These are phyloP conservation scores for Bradysia coprophila DNA, from an alignment of 1,140 invertebrate species.

Conservation along the genomic window DNA sequence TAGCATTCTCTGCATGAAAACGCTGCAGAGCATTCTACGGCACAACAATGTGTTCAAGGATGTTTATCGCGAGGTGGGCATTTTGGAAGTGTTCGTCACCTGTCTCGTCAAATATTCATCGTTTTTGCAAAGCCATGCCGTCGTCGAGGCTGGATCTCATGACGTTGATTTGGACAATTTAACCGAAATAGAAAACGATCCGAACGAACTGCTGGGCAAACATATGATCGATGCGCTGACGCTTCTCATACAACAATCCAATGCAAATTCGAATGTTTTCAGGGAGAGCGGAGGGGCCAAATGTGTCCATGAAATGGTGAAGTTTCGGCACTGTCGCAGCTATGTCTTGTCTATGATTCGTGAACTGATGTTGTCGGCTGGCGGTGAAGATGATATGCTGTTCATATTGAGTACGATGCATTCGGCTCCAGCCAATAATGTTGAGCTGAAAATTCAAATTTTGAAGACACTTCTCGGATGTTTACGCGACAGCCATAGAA, in stretches of 20 bases:
- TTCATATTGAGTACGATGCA: slow-evolving; percentile 82
- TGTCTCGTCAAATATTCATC: slow-evolving; percentile 74
- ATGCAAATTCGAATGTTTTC: slow-evolving; percentile 80
- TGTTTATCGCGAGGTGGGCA: slow-evolving; percentile 93
- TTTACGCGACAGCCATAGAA: slow-evolving; percentile 84
- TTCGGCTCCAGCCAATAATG: slow-evolving; percentile 54
- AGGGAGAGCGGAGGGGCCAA: slow-evolving; percentile 81
- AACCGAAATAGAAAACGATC: slow-evolving; percentile 26
- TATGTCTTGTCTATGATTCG: slow-evolving; percentile 62
- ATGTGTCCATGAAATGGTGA: slow-evolving; percentile 78
- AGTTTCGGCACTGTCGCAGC: slow-evolving; percentile 63
- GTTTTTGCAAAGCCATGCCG: slow-evolving; percentile 41
- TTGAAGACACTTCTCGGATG: slow-evolving; percentile 75
- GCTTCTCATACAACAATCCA: slow-evolving; percentile 56
- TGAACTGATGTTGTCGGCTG: slow-evolving; percentile 74
- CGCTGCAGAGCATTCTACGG: slow-evolving; percentile 68
- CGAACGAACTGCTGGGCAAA: slow-evolving; percentile 55
- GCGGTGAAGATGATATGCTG: slow-evolving; percentile 90
- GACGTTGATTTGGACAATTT: slow-evolving; percentile 8
- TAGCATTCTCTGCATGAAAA: slow-evolving; percentile 77
- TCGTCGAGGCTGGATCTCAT: slow-evolving; percentile 10
- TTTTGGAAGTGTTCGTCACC: slow-evolving; percentile 92
- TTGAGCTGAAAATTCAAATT: slow-evolving; percentile 78
- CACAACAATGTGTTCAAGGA: slow-evolving; percentile 91
- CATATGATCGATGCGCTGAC: slow-evolving; percentile 77